These are phyloP conservation scores for Odobenus rosmarus DNA, from an alignment of 2,113 vertebrate genomes.

Conservation along the genomic window DNA sequence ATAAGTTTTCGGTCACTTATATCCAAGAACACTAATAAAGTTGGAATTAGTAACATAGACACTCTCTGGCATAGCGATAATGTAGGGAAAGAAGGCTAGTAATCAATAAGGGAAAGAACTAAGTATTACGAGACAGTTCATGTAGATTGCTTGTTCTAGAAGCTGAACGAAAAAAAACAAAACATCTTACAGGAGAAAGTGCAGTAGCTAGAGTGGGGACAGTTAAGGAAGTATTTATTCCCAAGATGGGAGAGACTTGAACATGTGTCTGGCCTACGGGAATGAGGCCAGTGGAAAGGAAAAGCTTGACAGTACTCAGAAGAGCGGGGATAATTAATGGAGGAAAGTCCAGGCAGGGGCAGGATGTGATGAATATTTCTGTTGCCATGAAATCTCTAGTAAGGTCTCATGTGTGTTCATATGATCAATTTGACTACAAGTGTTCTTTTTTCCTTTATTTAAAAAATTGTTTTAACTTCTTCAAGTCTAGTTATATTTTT, in stretches of 20 bases:
- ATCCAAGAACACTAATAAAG: neutral
- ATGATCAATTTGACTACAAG: neutral
- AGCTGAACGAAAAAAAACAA: neutral
- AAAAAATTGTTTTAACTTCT: neutral
- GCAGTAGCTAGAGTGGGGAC: neutral
- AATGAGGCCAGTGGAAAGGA: neutral
- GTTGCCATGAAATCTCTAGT: neutral
- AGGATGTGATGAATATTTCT: constrained; percentile 4
- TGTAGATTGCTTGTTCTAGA: neutral
- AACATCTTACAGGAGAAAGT: neutral
- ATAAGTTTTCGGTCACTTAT: neutral
- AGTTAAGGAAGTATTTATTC: constrained; percentile 13
- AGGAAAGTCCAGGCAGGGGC: neutral
- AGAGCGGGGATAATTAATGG: neutral
- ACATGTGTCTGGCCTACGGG: neutral
- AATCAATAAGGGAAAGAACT: neutral
- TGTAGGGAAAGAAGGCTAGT: neutral
- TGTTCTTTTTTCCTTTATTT: neutral
- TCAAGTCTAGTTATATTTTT: neutral
- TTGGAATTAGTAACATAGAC: neutral
- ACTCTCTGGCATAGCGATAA: neutral
- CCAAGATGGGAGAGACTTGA: constrained; percentile 17
- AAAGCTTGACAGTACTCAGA: neutral
- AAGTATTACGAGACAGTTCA: neutral
- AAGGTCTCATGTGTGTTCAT: neutral